A percentile compares a stretch with the other conserved stretches of the same genome.
These are phyloP conservation scores for Halictus rubicundus DNA, from an alignment of 1,140 invertebrate genomes.

Conservation along the genomic window DNA sequence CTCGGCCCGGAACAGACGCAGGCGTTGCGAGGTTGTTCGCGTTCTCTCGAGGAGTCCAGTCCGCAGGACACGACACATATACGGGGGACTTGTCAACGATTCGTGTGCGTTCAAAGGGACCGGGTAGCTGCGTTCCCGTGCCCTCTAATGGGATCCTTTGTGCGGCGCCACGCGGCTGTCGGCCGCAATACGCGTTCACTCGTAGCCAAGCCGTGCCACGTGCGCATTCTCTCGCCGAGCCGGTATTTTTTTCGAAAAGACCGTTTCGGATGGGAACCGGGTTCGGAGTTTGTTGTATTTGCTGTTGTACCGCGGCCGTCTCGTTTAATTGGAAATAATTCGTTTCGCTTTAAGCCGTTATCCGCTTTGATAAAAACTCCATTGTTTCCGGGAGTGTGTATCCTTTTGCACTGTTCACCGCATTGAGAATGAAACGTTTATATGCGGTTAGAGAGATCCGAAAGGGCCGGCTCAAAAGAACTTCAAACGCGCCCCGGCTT, in stretches of 20 bases:
- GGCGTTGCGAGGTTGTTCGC: conserved; percentile 19
- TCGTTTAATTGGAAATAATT: neutral
- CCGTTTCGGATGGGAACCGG: neutral
- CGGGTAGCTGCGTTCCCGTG: conserved; percentile 57
- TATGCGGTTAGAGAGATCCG: too few relatives aligned
- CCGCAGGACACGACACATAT: conserved; percentile 37
- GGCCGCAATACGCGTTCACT: conserved; percentile 50
- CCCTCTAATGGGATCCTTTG: conserved; percentile 71
- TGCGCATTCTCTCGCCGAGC: neutral
- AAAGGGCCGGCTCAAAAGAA: too few relatives aligned
- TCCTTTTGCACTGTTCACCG: too few relatives aligned
- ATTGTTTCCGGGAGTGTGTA: too few relatives aligned
- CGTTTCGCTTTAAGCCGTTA: neutral
- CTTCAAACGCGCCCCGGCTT: too few relatives aligned
- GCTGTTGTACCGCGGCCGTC: neutral
- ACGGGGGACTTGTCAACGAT: conserved; percentile 60
- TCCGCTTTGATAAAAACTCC: neutral
- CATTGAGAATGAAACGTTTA: too few relatives aligned
- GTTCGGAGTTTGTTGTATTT: neutral
- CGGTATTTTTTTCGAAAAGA: neutral
- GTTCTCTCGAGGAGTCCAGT: conserved; percentile 51
- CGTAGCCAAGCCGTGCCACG: conserved; percentile 10
- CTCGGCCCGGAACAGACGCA: conserved; percentile 24
- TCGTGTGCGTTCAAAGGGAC: conserved; percentile 62
- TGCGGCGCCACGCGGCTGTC: conserved; percentile 61